Evolutionary conservation across 64 coral and sea anemone genomes (phyloP).

Genomic region (Montipora efflorescens): DNA sequence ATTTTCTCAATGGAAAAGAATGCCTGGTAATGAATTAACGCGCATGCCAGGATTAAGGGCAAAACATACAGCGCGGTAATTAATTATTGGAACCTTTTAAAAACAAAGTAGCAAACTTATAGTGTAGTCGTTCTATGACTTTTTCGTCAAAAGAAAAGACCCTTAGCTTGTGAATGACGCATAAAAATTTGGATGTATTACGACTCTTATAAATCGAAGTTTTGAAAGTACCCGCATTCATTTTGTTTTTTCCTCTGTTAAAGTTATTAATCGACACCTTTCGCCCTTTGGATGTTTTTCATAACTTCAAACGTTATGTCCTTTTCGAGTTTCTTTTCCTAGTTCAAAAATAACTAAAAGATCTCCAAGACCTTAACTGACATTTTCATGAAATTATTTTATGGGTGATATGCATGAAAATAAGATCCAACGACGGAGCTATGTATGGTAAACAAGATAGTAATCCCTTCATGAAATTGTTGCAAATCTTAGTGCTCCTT

Average conservation of each 20-base stretch:
- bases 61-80: background rate
- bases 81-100: conserved; percentile 20
- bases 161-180: background rate
- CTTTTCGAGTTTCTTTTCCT: background rate
- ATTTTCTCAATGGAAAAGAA: background rate
- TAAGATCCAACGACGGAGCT: background rate
- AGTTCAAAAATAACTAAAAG: background rate
- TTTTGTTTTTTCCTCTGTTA: conserved; percentile 33
- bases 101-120: conserved; percentile 6
- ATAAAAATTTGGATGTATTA: background rate
- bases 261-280: conserved; percentile 59
- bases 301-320: background rate
- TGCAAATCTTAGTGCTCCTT: background rate
- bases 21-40: background rate
- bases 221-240: background rate
- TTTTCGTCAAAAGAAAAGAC: background rate
- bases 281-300: no score
- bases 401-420: background rate
- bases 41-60: background rate
- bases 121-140: background rate
- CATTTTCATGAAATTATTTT: background rate
- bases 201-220: background rate
- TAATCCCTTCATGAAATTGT: background rate
- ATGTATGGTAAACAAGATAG: background rate
- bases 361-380: background rate